Evolutionary conservation across 2,113 vertebrate species (phyloP).

Genomic region (Ivindomyrus marchei): DNA sequence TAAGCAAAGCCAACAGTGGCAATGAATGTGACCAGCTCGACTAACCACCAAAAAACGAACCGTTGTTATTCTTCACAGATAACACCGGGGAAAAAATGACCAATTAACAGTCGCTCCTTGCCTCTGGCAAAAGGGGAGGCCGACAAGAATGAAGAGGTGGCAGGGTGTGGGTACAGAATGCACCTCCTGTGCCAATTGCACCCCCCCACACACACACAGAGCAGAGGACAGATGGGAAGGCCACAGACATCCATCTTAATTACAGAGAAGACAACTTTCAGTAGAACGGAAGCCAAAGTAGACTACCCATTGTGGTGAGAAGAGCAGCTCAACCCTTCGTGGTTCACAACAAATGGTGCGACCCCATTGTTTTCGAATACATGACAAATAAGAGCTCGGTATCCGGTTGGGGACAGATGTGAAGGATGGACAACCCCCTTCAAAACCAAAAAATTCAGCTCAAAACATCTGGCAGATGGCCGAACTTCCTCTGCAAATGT

Average conservation of each 20-base stretch:
- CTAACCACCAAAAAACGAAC: constrained; percentile 21
- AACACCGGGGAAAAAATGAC: neutral
- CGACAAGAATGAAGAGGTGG: constrained; percentile 27
- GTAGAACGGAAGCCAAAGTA: neutral
- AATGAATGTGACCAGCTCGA: neutral
- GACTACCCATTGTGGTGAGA: neutral
- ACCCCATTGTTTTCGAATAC: neutral
- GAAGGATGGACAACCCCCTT: neutral
- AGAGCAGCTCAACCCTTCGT: too few relatives aligned
- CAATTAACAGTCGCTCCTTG: constrained; percentile 14
- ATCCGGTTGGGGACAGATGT: neutral
- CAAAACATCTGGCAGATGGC: neutral
- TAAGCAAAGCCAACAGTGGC: neutral
- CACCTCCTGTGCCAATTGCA: constrained; percentile 6
- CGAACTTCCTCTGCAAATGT: neutral
- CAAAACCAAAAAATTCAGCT: neutral
- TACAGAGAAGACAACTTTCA: neutral
- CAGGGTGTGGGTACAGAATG: constrained; percentile 32
- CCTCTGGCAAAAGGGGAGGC: neutral
- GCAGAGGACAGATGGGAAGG: neutral
- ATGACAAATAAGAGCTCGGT: neutral
- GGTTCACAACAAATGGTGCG: neutral
- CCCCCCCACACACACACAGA: neutral
- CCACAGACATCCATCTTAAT: neutral
- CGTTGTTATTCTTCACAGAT: neutral